These are phyloP conservation scores for Ptychoptera contaminata DNA, from an alignment of 2,888 invertebrate species.

Conservation along the genomic window DNA sequence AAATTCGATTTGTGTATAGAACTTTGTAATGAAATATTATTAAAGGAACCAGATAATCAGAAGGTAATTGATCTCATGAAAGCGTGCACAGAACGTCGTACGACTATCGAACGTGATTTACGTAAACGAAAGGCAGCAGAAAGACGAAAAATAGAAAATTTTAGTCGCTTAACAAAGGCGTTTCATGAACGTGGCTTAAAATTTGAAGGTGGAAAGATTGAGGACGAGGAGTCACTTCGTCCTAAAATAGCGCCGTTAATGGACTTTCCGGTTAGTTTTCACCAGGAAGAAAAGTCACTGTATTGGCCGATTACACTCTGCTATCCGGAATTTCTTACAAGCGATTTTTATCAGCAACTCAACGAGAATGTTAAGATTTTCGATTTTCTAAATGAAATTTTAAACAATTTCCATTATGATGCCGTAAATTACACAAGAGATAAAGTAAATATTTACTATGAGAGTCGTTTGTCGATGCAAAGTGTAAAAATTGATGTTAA, in stretches of 20 bases:
- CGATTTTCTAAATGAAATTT: constrained; percentile 17
- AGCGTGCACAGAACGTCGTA: constrained; percentile 29
- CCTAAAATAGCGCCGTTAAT: constrained; percentile 50
- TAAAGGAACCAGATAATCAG: constrained; percentile 37
- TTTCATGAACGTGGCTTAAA: constrained; percentile 35
- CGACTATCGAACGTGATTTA: constrained; percentile 26
- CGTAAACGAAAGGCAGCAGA: constrained; percentile 40
- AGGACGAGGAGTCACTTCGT: constrained; percentile 19
- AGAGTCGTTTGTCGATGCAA: constrained; percentile 43
- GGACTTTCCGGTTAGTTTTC: constrained; percentile 41
- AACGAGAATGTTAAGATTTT: constrained; percentile 50
- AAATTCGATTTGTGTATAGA: constrained; percentile 55
- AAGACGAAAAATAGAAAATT: constrained; percentile 29
- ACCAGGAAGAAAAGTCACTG: constrained; percentile 40
- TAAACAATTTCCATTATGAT: not conserved
- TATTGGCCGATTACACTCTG: constrained; percentile 79
- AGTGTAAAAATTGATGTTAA: constrained; percentile 40
- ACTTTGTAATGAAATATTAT: constrained; percentile 53
- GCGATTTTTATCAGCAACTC: constrained; percentile 75
- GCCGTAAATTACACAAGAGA: constrained; percentile 35
- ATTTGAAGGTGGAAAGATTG: constrained; percentile 36
- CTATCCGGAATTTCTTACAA: constrained; percentile 76
- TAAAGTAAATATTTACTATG: constrained; percentile 55
- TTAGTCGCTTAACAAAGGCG: constrained; percentile 32
- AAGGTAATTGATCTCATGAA: constrained; percentile 37